Evolutionary conservation across 1,140 invertebrate genomes (phyloP), one percentile per base, ranked within the genome.

Genomic region (Drosophila malerkotliana): DNA sequence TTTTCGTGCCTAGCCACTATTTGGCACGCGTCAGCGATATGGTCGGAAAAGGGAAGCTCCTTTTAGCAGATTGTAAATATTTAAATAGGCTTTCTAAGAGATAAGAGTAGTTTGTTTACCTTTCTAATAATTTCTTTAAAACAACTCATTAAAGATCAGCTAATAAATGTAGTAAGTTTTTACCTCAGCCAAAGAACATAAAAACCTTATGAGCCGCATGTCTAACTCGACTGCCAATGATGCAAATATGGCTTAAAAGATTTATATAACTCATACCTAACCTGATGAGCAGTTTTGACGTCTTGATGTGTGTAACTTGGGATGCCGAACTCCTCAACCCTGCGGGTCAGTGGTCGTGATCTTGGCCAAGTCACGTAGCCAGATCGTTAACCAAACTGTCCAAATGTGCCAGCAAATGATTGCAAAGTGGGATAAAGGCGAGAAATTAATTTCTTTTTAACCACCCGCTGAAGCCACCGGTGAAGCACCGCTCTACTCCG

Each of bases 401-500:
- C 60, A 53, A 74, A 26, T 60, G 66, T 39, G 34, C 58, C 37
- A 58, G 68, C 68, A 72, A 72, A 52, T 59, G 41, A 52, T 45
- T 44, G 30, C 66, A 71, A 72, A 71, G 54, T 37, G 21, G 47
- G 32, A 64, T 73, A 30, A 57, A 69, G 15, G 24, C 69, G 59
- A 54, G 26, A 74, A 75, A 74, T 64, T 74, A 56, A 72, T 72
- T 72, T 72, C 68, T 32, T 72, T 72, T 72, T 72, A 72, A 72
- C 55, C 67, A 58, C 53, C 60, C 52, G 60, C 64, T 26, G 41
- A 47, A 44, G 14, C 41, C 34, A 37, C 39, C 39, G 14, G 12
- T 14, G 39, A n/a, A 44, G 12, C n/a, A 44, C 39, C 39, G 39
- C 39, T 8, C 39, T 15, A 18, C 41, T 45, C 15, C 41, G 15